phyloP scores from a whole-genome alignment of 2,797 vertebrate species.

The Macropodus opercularis region DNA sequence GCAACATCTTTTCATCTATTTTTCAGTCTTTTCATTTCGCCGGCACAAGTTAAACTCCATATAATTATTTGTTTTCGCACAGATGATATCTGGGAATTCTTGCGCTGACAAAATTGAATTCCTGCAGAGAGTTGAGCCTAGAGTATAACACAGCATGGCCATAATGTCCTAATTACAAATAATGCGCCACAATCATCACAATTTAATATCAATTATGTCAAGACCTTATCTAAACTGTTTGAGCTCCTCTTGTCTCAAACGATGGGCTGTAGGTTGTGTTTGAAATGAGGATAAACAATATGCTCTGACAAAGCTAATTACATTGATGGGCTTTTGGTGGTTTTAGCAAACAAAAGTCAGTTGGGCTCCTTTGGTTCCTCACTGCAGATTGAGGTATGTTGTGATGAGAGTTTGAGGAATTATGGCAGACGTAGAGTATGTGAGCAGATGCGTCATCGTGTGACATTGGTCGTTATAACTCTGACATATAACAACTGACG shows the following conservation, averaged over 20 bases:
- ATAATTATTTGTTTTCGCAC: slow-evolving; percentile 60
- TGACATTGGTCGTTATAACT: slow-evolving; percentile 58
- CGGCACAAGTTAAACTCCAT: slow-evolving; percentile 34
- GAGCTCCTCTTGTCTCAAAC: slow-evolving; percentile 45
- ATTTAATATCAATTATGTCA: slow-evolving; percentile 65
- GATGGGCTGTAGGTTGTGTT: slow-evolving; percentile 43
- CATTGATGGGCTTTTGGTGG: slow-evolving; percentile 41
- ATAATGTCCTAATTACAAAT: slow-evolving; percentile 63
- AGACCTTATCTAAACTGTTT: slow-evolving; percentile 54
- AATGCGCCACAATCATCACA: slow-evolving; percentile 50
- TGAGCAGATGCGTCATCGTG: slow-evolving; percentile 30
- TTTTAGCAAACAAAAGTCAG: slow-evolving; percentile 18
- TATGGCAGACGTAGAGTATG: slow-evolving; percentile 1
- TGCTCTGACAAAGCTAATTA: slow-evolving; percentile 49
- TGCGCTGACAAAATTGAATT: slow-evolving; percentile 52
- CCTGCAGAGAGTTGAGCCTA: slow-evolving; percentile 34
- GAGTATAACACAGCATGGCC: slow-evolving; percentile 47
- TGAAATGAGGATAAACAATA: slow-evolving; percentile 51
- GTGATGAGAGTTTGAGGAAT: slow-evolving; percentile 13
- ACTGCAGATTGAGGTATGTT: slow-evolving; percentile 2
- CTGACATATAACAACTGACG: slow-evolving; percentile 22
- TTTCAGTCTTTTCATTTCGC: slow-evolving; percentile 51
- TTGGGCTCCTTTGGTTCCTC: slow-evolving; percentile 3
- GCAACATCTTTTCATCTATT: slow-evolving; percentile 61
- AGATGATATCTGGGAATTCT: slow-evolving; percentile 55